Evolutionary conservation across 2,797 vertebrate genomes (phyloP).

Genomic region (Rhabdomys pumilio): DNA sequence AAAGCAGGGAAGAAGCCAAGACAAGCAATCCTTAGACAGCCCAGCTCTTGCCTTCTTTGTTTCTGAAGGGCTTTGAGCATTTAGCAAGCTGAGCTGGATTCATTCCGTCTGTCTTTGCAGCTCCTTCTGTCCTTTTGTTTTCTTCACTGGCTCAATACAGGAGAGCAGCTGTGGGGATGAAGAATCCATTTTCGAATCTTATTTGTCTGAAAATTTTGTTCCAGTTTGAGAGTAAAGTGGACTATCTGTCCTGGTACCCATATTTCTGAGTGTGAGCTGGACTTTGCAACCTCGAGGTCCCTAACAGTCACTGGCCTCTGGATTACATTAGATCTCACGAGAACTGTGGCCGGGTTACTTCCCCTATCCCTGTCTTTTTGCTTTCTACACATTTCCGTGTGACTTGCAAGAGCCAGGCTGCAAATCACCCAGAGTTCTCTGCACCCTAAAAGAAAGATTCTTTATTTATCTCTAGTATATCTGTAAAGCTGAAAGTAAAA

Average conservation of each 20-base stretch:
- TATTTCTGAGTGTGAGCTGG: not conserved
- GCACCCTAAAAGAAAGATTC: not conserved
- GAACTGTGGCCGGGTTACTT: not conserved
- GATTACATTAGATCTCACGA: not conserved
- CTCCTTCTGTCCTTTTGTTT: slow-evolving; percentile 20
- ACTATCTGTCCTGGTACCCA: slow-evolving; percentile 33
- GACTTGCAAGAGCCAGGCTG: not conserved
- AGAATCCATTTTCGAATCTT: slow-evolving; percentile 1
- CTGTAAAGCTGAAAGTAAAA: not conserved
- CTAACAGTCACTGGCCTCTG: slow-evolving; percentile 15
- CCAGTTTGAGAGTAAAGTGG: not conserved
- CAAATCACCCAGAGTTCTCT: slow-evolving; percentile 19
- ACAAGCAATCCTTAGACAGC: not conserved
- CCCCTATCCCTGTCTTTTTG: not conserved
- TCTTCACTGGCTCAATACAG: not conserved
- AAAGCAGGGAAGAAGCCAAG: not conserved
- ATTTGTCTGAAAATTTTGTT: not conserved
- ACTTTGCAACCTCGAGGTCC: not conserved
- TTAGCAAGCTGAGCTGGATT: not conserved
- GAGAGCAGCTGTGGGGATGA: not conserved
- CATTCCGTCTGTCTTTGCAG: not conserved
- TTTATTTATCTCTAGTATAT: slow-evolving; percentile 5
- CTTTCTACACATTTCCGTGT: slow-evolving; percentile 1
- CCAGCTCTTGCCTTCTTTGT: not conserved
- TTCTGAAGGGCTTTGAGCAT: not conserved